Evolutionary conservation across 2,888 invertebrate genomes (phyloP), one percentile per base, ranked within the genome.

Genomic region (Dinocampus coccinellae): DNA sequence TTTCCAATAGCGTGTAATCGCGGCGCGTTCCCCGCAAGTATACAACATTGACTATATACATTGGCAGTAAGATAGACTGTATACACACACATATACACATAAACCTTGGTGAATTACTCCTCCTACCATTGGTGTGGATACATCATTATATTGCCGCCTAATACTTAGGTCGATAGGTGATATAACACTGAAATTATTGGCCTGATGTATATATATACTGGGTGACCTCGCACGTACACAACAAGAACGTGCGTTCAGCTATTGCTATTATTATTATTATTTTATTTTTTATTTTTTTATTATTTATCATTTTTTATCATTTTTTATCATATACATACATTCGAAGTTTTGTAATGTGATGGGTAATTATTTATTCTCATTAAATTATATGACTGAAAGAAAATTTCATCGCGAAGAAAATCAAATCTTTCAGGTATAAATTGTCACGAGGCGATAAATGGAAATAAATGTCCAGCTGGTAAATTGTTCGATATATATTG

Each of bases 91-190:
- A 58, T 58, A 58, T 34, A 58, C 11, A 58, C n/a, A 58, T 58
- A 47, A 66, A 57, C 63, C 67, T 68, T 22, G 72, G 55, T 58
- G 58, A 47, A 67, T 67, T 13, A 63, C 72, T 72, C 72, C 72
- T 72, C 67, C 72, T 58, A 67, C 67, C 53, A 57, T 55, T 77
- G 78, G 76, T 79, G 80, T 79, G 81, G 83, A 75, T 76, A 75
- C 77, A 73, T 84, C 82, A 86, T 86, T 86, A 86, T 79, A 75
- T 79, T 75, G 85, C 86, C 85, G 86, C 86, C 86, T 86, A 86
- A 86, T 86, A 86, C 85, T 86, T 86, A 85, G 80, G 77, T 80
- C 84, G 84, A 84, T 85, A 83, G 84, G 85, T 84, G 85, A 84
- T 84, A 84, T 78, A 84, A 84, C 80, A 77, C 76, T 80, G 77